Conservation (phyloP, 2,888 invertebrate species). For the Tortrix viridana region DNA sequence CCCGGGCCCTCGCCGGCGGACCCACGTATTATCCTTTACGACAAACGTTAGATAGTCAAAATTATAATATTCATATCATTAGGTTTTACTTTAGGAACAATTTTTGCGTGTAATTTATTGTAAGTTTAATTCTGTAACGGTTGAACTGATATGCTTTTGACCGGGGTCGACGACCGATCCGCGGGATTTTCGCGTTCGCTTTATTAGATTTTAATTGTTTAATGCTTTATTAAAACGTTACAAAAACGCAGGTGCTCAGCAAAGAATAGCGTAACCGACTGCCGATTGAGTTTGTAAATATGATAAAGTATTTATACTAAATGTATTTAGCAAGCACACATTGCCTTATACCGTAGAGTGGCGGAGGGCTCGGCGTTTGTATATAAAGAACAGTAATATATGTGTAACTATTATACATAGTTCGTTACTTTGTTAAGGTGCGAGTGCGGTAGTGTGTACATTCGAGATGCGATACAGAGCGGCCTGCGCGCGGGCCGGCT, state of each 20-base stretch:
- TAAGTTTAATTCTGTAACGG: conserved; percentile 65
- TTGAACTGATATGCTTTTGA: conserved; percentile 55
- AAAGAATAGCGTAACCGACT: conserved; percentile 61
- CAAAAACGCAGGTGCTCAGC: conserved; percentile 69
- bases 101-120: conserved; percentile 64
- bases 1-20: conserved; percentile 55
- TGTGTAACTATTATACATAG: conserved; percentile 73
- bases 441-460: conserved; percentile 69
- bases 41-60: conserved; percentile 77
- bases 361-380: conserved; percentile 72
- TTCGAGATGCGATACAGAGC: conserved; percentile 57
- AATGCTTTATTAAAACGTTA: conserved; percentile 72
- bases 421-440: conserved; percentile 79
- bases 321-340: conserved; percentile 68
- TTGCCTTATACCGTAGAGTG: conserved; percentile 67
- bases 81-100: conserved; percentile 80
- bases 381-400: conserved; percentile 79
- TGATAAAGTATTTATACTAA: conserved; percentile 67
- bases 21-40: conserved; percentile 62
- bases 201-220: conserved; percentile 64
- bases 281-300: conserved; percentile 79
- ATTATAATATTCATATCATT: conserved; percentile 83
- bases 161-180: conserved; percentile 20
- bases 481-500: conserved; percentile 53
- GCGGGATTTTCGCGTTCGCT: conserved; percentile 42